Conservation (phyloP, 1,140 invertebrate species). For the Lithobius niger region DNA sequence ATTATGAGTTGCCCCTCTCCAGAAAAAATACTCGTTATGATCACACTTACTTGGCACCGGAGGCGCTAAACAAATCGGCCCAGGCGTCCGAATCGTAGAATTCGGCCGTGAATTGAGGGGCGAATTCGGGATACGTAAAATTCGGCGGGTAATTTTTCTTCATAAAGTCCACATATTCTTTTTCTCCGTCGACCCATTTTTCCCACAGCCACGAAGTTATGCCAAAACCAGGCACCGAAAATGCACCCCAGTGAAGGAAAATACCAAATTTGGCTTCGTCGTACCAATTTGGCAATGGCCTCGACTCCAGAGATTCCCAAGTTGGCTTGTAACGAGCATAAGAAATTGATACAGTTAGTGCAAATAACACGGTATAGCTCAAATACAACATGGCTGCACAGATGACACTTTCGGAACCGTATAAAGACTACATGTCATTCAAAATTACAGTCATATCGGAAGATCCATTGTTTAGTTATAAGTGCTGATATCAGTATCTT, state of each 20-base stretch:
- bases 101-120: conserved; percentile 59
- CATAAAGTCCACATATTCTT: conserved; percentile 37
- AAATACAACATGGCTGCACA: too few relatives aligned
- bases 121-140: conserved; percentile 79
- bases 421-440: too few relatives aligned
- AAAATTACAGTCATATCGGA: too few relatives aligned
- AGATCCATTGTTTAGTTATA: too few relatives aligned
- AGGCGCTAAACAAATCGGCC: conserved; percentile 54
- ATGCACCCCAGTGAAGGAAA: conserved; percentile 42
- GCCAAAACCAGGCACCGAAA: conserved; percentile 34
- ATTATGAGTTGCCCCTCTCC: too few relatives aligned
- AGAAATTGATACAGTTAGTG: too few relatives aligned
- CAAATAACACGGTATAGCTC: too few relatives aligned
- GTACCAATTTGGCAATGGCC: conserved; percentile 37
- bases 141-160: conserved; percentile 55
- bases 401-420: too few relatives aligned
- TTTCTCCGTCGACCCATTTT: conserved; percentile 20
- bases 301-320: conserved; percentile 36
- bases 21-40: too few relatives aligned
- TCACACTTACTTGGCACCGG: conserved; percentile 66
- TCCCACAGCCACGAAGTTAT: conserved; percentile 31
- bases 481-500: too few relatives aligned
- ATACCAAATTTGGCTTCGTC: conserved; percentile 39
- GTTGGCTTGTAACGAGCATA: conserved; percentile 20
- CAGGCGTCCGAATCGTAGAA: conserved; percentile 64